Percentiles rank a stretch among this genome's conserved stretches.
Evolutionary conservation across 1,140 invertebrate species (phyloP).

Genomic region (Pseudomyrmex cubaensis): DNA sequence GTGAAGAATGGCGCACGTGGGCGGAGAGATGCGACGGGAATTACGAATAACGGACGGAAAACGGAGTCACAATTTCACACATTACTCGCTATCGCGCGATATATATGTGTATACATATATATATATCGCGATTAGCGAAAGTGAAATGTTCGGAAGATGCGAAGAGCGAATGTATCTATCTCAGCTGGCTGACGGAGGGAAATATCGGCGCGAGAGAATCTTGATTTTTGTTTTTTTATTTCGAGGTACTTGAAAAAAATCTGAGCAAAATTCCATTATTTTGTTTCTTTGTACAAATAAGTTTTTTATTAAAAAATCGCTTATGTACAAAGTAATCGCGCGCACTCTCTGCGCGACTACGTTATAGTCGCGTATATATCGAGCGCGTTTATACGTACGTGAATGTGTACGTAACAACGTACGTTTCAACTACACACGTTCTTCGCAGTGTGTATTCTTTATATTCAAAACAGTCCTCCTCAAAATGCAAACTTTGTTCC

Average conservation of each 20-base stretch:
- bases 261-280: no score
- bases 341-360: neutral
- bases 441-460: slow-evolving; percentile 42
- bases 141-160: no score
- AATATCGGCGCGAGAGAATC: no score
- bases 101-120: no score
- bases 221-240: neutral
- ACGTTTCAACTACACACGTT: slow-evolving; percentile 10
- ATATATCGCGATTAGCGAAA: neutral
- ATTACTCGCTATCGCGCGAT: no score
- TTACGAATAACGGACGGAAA: neutral
- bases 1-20: slow-evolving; percentile 66
- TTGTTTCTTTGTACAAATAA: no score
- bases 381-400: neutral
- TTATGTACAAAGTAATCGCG: no score
- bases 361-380: no score
- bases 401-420: neutral
- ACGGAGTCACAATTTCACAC: no score
- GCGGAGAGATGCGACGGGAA: slow-evolving; percentile 52
- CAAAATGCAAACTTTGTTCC: slow-evolving; percentile 55
- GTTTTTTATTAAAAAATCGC: no score
- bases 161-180: neutral
- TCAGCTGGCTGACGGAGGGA: neutral
- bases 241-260: neutral
- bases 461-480: slow-evolving; percentile 52